Evolutionary conservation across 2,797 vertebrate species (phyloP), one percentile per base, ranked within the genome.

Genomic region (Eulemur mongoz): DNA sequence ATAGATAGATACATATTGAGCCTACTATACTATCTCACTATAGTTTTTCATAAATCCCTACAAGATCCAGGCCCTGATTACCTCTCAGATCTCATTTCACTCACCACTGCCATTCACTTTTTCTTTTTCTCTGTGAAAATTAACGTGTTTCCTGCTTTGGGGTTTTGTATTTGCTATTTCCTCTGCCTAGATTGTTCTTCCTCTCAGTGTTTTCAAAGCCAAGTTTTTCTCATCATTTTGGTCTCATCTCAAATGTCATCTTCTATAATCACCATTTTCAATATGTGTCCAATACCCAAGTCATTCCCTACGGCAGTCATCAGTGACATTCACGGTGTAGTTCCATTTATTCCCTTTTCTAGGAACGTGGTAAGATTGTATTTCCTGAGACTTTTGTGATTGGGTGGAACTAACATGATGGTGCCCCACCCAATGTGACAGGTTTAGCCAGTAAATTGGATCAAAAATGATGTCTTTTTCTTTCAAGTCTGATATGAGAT

Each of bases 341-440:
- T 75, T 84, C 1, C 27, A 75, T 32, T 11, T 91, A n/a, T 76
- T 81, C 8, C 4, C 8, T 78, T 52, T 75, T 40, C 54, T 63
- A 32, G 50, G 30, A 2, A 54, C 0, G 43, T 48, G 9, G 5
- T n/a, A 38, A 35, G 27, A 43, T 18, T 65, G 8, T 27, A 78
- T 50, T 69, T 91, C 5, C 25, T 65, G 17, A 30, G 70, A 59
- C 7, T 1, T 87, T 32, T 79, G 40, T 90, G 57, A 0, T 10
- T 57, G 5, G 2, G 1, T 20, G 17, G 14, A 4, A 83, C 18
- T n/a, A 61, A 59, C 0, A 27, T 35, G 7, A 20, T n/a, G 57
- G 22, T 2, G 10, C 18, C 8, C 22, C 12, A 80, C 11, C 1
- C 11, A 43, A 4, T 3, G 1, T 30, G 1, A 48, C 2, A 23